Percentiles rank a stretch among this genome's conserved stretches.
Conservation (phyloP, 2,113 vertebrate genomes). For the Muntiacus reevesi region DNA sequence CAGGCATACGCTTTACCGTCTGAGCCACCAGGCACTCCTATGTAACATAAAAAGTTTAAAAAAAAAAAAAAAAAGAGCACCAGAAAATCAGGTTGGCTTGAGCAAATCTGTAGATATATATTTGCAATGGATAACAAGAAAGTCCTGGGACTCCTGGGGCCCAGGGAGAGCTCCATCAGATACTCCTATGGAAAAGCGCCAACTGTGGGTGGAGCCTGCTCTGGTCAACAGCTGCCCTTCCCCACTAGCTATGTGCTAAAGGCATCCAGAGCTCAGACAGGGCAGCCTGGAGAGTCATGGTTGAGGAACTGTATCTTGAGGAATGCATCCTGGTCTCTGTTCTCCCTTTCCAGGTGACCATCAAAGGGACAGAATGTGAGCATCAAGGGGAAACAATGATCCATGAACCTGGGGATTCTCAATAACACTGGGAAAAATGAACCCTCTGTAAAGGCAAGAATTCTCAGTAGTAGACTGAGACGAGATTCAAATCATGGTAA, state of each 20-base stretch:
- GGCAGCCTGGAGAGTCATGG: neutral
- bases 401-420: neutral
- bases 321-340: neutral
- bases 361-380: neutral
- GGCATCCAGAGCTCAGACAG: neutral
- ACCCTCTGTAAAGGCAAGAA: neutral
- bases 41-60: neutral
- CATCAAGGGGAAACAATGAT: neutral
- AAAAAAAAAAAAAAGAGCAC: neutral
- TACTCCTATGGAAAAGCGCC: neutral
- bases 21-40: neutral
- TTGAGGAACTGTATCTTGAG: neutral
- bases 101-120: neutral
- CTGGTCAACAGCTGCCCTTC: neutral
- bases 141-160: neutral
- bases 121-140: neutral
- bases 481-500: neutral
- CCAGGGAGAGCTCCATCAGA: neutral
- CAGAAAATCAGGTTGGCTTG: neutral
- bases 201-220: neutral
- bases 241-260: neutral
- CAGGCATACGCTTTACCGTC: neutral
- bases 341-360: neutral
- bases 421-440: neutral
- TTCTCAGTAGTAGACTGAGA: neutral